Evolutionary conservation across 2,888 invertebrate species (phyloP).

Genomic region (Sericinus montela): DNA sequence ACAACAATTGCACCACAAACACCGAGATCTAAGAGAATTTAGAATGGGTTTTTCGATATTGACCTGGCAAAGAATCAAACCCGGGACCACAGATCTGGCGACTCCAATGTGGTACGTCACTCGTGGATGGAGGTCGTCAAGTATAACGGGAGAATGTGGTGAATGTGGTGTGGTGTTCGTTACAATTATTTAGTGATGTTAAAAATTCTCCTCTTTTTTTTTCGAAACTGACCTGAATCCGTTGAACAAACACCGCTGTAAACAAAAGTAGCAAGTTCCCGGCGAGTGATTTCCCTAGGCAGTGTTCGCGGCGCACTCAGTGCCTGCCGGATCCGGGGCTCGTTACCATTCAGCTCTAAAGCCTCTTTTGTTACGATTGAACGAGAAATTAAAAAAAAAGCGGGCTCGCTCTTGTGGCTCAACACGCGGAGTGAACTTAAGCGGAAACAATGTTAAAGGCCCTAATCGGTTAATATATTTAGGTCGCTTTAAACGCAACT

Average conservation of each 20-base stretch:
- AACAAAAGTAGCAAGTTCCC: slow-evolving; percentile 14
- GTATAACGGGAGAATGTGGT: not conserved
- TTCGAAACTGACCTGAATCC: slow-evolving; percentile 7
- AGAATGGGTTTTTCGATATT: too few relatives aligned
- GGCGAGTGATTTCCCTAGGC: slow-evolving; percentile 15
- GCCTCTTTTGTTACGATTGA: slow-evolving; percentile 10
- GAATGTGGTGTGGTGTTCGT: too few relatives aligned
- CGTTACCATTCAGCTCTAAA: slow-evolving; percentile 14
- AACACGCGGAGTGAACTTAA: slow-evolving; percentile 12
- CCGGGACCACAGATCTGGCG: too few relatives aligned
- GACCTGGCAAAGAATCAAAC: too few relatives aligned
- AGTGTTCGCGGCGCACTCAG: slow-evolving; percentile 6
- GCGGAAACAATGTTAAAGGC: not conserved
- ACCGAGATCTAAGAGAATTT: too few relatives aligned
- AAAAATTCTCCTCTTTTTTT: slow-evolving; percentile 10
- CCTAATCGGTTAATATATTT: not conserved
- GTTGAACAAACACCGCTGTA: slow-evolving; percentile 13
- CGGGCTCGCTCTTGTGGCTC: slow-evolving; percentile 1
- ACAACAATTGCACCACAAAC: too few relatives aligned
- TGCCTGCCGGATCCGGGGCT: slow-evolving; percentile 5
- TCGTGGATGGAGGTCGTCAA: too few relatives aligned
- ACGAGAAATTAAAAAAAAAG: slow-evolving; percentile 10
- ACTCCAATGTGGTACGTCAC: too few relatives aligned
- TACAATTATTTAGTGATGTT: slow-evolving; percentile 4
- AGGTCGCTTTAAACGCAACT: too few relatives aligned